Conservation (phyloP, 2,113 vertebrate species). For the Callospermophilus lateralis region DNA sequence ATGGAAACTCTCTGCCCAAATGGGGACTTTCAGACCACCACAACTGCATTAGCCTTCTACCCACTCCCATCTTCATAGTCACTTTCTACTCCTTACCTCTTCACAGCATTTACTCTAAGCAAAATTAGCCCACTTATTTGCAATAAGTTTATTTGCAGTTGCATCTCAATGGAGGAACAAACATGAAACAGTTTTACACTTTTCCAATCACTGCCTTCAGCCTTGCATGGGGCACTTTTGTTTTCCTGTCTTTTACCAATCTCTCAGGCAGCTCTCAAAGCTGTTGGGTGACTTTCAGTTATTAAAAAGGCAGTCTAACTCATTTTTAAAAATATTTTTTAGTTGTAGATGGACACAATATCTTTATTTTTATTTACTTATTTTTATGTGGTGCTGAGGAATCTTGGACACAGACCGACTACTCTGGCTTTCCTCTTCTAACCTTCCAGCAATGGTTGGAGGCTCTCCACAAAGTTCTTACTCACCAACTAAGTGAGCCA, state of each 20-base stretch:
- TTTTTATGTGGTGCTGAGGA: no score
- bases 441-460: neutral
- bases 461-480: neutral
- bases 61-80: neutral
- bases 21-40: neutral
- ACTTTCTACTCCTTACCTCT: neutral
- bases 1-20: neutral
- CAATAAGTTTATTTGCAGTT: neutral
- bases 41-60: neutral
- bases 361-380: no score
- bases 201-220: neutral
- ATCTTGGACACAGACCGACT: neutral
- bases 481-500: neutral
- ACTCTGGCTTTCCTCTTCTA: neutral
- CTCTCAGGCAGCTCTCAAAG: neutral
- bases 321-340: neutral
- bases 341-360: no score
- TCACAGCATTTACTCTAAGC: neutral
- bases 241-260: constrained; percentile 14
- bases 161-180: neutral
- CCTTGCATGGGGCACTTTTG: neutral
- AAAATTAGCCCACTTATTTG: neutral
- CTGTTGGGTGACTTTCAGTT: neutral
- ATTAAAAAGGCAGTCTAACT: constrained; percentile 1
- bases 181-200: neutral